Evolutionary conservation across 2,113 vertebrate species (phyloP).

Genomic region (Callaeas wilsoni): DNA sequence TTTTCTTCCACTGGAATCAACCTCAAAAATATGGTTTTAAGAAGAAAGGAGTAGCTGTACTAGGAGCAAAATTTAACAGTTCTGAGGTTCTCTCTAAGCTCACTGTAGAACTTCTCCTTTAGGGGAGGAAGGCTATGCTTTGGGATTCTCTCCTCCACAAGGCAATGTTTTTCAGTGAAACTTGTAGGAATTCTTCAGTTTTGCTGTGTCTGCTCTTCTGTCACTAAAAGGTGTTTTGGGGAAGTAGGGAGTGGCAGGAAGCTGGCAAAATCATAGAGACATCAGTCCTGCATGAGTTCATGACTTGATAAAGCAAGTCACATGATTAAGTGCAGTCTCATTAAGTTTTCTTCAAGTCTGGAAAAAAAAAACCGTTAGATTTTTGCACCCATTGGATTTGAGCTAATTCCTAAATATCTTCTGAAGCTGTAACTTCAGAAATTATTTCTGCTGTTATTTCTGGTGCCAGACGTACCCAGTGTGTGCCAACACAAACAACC

Average conservation of each 20-base stretch:
- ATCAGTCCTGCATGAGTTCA: background rate
- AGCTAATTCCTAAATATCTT: slow-evolving; percentile 33
- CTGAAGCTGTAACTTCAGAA: slow-evolving; percentile 5
- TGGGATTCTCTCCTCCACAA: background rate
- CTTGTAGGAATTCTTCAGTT: background rate
- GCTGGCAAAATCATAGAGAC: background rate
- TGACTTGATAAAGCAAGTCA: background rate
- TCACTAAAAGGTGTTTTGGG: background rate
- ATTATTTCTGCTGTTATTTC: background rate
- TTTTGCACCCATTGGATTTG: background rate
- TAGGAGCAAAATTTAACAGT: background rate
- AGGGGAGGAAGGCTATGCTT: background rate
- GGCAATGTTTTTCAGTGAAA: background rate
- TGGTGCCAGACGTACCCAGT: background rate
- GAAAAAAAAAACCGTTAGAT: background rate
- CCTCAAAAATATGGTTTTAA: background rate
- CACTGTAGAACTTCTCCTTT: background rate
- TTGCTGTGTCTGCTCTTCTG: background rate
- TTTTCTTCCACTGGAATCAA: slow-evolving; percentile 3
- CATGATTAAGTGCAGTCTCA: background rate
- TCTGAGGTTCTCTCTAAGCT: background rate
- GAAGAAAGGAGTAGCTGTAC: background rate
- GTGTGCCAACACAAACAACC: background rate
- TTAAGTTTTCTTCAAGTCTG: background rate
- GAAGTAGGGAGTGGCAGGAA: background rate